These are phyloP conservation scores for Vanessa cardui DNA, from an alignment of 2,888 invertebrate species.

Conservation along the genomic window DNA sequence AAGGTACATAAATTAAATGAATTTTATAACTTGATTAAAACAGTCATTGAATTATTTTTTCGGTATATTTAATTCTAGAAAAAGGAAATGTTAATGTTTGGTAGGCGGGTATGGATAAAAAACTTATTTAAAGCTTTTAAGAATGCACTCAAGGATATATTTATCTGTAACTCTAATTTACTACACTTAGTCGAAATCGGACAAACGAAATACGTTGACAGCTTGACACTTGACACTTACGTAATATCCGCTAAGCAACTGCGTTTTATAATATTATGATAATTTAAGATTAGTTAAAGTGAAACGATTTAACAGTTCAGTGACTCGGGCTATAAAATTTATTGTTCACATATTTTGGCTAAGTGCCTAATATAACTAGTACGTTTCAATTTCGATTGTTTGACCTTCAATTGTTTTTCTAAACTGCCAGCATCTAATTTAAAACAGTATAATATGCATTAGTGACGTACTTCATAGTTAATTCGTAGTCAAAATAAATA, in stretches of 20 bases:
- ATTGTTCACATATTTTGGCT: slow-evolving; percentile 37
- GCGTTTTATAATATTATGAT: neutral
- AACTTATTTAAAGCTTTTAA: neutral
- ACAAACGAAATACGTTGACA: neutral
- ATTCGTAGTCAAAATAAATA: slow-evolving; percentile 31
- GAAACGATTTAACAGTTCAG: slow-evolving; percentile 2
- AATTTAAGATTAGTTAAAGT: neutral
- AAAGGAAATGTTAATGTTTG: neutral
- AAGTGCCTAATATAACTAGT: slow-evolving; percentile 31
- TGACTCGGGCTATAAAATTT: slow-evolving; percentile 12
- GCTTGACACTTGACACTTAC: too few species aligned
- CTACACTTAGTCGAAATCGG: slow-evolving; percentile 10
- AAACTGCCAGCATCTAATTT: slow-evolving; percentile 26
- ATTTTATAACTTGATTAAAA: too few species aligned
- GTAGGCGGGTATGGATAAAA: neutral
- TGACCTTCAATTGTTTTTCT: slow-evolving; percentile 41
- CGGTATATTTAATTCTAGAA: neutral
- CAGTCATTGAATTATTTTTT: too few species aligned
- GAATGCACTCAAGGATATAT: neutral
- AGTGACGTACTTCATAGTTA: slow-evolving; percentile 14
- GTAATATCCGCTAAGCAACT: slow-evolving; percentile 10
- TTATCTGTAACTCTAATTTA: slow-evolving; percentile 19
- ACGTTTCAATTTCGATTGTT: slow-evolving; percentile 30
- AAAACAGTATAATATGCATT: slow-evolving; percentile 16
- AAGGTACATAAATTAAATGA: too few species aligned